phyloP scores from a whole-genome alignment of 2,113 vertebrate species.

The Arvicanthis niloticus region DNA sequence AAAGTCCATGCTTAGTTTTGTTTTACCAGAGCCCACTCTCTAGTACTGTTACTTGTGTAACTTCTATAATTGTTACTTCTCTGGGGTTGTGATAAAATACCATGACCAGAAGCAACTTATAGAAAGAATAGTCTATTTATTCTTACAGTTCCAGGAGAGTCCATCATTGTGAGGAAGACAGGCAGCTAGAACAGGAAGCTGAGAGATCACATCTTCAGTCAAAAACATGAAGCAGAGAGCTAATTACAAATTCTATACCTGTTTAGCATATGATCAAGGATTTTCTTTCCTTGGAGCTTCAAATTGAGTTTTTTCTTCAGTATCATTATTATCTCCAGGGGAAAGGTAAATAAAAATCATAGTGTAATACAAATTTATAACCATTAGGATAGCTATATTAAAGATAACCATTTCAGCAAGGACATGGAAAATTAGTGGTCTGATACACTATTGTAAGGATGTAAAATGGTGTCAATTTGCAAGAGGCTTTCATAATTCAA shows the following conservation, averaged over 20 bases:
- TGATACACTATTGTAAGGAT: background rate
- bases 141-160: background rate
- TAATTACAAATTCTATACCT: background rate
- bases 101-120: background rate
- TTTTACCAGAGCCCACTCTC: background rate
- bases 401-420: slow-evolving; percentile 45
- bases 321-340: slow-evolving; percentile 38
- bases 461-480: slow-evolving; percentile 50
- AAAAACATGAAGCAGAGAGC: background rate
- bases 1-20: background rate
- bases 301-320: slow-evolving; percentile 45
- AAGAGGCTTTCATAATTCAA: slow-evolving; percentile 29
- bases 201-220: background rate
- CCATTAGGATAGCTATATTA: slow-evolving; percentile 1
- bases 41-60: background rate
- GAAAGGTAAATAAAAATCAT: slow-evolving; percentile 57
- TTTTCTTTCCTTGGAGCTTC: slow-evolving; percentile 22
- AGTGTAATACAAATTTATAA: slow-evolving; percentile 36
- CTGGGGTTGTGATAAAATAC: background rate
- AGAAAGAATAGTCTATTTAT: background rate
- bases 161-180: background rate
- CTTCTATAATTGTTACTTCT: background rate
- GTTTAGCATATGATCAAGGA: slow-evolving; percentile 36
- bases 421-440: background rate
- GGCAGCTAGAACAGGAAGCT: background rate